Conservation (phyloP, 2,113 vertebrate genomes). For the Tor tambroides region DNA sequence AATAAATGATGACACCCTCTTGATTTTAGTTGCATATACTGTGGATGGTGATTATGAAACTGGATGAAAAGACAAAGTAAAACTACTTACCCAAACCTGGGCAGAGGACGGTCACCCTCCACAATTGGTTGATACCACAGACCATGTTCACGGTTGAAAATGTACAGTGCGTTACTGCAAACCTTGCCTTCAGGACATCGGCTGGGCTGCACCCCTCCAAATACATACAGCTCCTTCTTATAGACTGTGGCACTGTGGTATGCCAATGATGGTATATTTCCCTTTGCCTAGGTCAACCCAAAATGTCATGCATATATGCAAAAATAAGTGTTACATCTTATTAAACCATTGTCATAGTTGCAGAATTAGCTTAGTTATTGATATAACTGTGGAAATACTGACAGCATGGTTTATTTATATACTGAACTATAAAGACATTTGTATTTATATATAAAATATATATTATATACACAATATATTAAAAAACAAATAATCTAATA, state of each 20-base stretch:
- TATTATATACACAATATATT: no score
- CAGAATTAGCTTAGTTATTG: not conserved
- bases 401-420: not conserved
- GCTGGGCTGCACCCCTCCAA: constrained; percentile 80
- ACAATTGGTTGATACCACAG: constrained; percentile 92
- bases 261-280: constrained; percentile 79
- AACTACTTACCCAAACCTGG: constrained; percentile 83
- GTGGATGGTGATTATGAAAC: no score
- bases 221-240: constrained; percentile 86
- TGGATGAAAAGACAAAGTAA: no score
- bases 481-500: constrained; percentile 50
- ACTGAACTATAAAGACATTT: not conserved
- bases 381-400: not conserved
- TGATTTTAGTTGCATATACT: no score
- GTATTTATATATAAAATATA: no score
- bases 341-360: not conserved
- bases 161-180: constrained; percentile 84
- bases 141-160: constrained; percentile 88
- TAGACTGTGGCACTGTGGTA: constrained; percentile 85
- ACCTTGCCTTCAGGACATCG: constrained; percentile 63
- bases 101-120: constrained; percentile 84
- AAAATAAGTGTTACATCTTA: not conserved
- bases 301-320: not conserved
- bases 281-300: constrained; percentile 76
- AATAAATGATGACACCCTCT: not conserved